Evolutionary conservation across 2,797 vertebrate species (phyloP).

Genomic region (Tragopan temminckii): DNA sequence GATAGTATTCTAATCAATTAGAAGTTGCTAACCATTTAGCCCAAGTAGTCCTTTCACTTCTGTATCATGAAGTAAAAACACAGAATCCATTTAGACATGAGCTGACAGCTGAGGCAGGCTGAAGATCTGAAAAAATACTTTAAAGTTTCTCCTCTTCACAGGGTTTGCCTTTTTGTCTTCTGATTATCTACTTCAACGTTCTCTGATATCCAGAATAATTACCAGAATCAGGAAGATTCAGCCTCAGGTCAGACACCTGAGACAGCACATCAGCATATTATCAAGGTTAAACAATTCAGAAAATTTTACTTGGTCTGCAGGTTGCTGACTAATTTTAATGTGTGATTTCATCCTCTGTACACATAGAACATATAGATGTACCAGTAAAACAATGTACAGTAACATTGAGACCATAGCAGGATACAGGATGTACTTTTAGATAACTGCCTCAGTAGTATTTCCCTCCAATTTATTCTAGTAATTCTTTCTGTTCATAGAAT

Average conservation of each 20-base stretch:
- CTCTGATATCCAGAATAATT: background rate
- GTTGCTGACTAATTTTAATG: background rate
- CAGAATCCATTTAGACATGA: background rate
- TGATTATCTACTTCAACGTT: background rate
- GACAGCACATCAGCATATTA: background rate
- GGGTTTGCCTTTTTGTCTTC: background rate
- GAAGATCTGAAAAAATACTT: background rate
- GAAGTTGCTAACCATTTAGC: background rate
- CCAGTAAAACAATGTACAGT: background rate
- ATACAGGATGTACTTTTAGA: background rate
- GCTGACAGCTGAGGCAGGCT: background rate
- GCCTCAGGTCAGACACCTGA: fast-evolving
- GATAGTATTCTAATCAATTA: background rate
- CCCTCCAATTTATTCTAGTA: background rate
- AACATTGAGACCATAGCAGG: background rate
- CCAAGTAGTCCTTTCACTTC: background rate
- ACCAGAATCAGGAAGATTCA: background rate
- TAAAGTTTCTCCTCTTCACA: background rate
- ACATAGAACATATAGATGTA: background rate
- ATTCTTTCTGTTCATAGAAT: background rate
- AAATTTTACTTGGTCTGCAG: background rate
- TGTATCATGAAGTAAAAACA: background rate
- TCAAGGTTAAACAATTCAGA: background rate
- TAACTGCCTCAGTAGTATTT: background rate
- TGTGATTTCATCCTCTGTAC: background rate